Percentiles rank a stretch among this genome's conserved stretches.
Evolutionary conservation across 2,888 invertebrate species (phyloP).

Genomic region (Hoplodrina blanda): DNA sequence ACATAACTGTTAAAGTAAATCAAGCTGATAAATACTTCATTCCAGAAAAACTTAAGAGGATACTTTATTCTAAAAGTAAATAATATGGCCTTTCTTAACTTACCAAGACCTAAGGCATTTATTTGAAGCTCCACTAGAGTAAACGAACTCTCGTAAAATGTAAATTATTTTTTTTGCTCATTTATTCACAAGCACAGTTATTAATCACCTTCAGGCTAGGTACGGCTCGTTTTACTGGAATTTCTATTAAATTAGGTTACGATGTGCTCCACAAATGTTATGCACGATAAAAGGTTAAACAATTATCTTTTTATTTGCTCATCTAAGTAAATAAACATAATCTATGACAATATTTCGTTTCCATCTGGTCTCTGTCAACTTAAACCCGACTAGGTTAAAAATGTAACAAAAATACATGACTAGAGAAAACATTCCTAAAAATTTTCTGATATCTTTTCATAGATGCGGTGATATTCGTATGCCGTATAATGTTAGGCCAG

Average conservation of each 20-base stretch:
- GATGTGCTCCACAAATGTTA: not conserved
- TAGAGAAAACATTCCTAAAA: too few species aligned
- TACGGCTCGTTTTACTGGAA: not conserved
- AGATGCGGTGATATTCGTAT: not conserved
- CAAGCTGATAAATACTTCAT: slow-evolving; percentile 11
- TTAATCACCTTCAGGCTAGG: slow-evolving; percentile 1
- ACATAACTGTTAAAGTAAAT: slow-evolving; percentile 6
- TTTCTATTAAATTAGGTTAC: slow-evolving; percentile 9
- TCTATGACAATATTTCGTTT: too few species aligned
- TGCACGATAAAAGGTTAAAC: slow-evolving; percentile 8
- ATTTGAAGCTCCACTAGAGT: slow-evolving; percentile 9
- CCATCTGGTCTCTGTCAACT: too few species aligned
- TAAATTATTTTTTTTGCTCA: slow-evolving; percentile 6
- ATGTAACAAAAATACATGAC: too few species aligned
- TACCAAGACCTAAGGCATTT: slow-evolving; percentile 32
- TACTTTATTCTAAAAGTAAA: slow-evolving; percentile 32
- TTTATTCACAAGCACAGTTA: slow-evolving; percentile 15
- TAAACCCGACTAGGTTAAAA: not conserved
- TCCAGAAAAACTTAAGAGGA: not conserved
- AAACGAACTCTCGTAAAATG: slow-evolving; percentile 10
- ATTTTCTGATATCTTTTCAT: too few species aligned
- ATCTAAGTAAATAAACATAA: not conserved
- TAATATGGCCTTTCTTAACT: slow-evolving; percentile 17
- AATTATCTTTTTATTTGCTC: slow-evolving; percentile 2
- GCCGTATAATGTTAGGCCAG: not conserved